Evolutionary conservation across 2,113 vertebrate genomes (phyloP).

Genomic region (Pristiophorus japonicus): DNA sequence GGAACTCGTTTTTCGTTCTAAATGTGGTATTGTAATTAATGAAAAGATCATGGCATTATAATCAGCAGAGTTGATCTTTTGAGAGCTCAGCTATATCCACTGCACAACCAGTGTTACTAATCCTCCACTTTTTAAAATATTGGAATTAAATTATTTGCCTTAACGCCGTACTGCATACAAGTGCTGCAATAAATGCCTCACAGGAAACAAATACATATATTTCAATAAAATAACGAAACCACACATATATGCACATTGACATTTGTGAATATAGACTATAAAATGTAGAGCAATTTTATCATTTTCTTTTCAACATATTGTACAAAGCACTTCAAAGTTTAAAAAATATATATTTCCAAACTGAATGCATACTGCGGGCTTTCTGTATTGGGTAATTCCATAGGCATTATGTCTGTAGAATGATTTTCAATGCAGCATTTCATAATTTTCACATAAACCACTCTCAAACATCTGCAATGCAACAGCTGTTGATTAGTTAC

Average conservation of each 20-base stretch:
- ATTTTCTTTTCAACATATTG: background rate
- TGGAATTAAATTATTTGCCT: background rate
- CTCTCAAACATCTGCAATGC: background rate
- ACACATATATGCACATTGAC: background rate
- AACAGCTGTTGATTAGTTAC: slow-evolving; percentile 13
- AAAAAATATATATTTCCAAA: background rate
- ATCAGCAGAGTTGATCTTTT: background rate
- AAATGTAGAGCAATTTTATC: background rate
- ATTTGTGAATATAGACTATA: background rate
- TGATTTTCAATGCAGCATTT: background rate
- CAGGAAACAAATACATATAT: background rate
- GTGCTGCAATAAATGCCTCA: background rate
- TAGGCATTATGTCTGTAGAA: background rate
- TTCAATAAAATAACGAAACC: background rate
- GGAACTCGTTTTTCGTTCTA: background rate
- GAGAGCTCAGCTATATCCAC: background rate
- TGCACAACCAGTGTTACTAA: background rate
- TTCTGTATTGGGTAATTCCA: background rate
- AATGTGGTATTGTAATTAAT: background rate
- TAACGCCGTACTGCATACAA: background rate
- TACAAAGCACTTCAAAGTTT: background rate
- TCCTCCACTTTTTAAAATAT: background rate
- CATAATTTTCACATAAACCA: background rate
- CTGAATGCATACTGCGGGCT: background rate
- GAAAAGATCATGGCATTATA: background rate